Conservation (phyloP, 1,140 invertebrate genomes). For the Drosophila eugracilis region DNA sequence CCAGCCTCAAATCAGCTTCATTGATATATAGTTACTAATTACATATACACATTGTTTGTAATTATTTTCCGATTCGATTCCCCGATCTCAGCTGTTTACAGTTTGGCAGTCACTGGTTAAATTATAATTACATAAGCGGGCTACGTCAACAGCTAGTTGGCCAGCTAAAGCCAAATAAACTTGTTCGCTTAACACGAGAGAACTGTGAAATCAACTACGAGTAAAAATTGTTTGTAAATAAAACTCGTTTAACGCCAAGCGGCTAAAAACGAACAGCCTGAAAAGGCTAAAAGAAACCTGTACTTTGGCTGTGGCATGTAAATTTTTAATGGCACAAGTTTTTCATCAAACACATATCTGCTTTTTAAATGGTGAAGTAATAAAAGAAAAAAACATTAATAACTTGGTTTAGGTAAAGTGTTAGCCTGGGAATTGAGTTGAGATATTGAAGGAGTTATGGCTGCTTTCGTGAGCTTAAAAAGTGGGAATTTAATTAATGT, state of each 20-base stretch:
- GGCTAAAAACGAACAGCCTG: constrained; percentile 10
- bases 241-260: constrained; percentile 75
- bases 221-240: constrained; percentile 78
- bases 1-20: background rate
- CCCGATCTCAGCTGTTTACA: constrained; percentile 2
- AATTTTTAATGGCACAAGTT: constrained; percentile 81
- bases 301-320: constrained; percentile 57
- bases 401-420: constrained; percentile 21
- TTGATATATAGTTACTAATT: background rate
- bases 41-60: constrained; percentile 3
- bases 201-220: constrained; percentile 66
- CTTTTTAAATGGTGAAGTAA: constrained; percentile 21
- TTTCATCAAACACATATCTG: constrained; percentile 58
- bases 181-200: constrained; percentile 78
- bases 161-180: constrained; percentile 57
- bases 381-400: constrained; percentile 29
- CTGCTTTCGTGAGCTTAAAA: constrained; percentile 31
- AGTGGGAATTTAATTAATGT: background rate
- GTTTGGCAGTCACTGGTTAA: constrained; percentile 14
- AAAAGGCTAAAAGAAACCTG: constrained; percentile 45
- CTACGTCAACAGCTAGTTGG: constrained; percentile 33
- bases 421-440: constrained; percentile 8
- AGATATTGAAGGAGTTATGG: constrained; percentile 16
- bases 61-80: background rate
- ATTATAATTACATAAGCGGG: constrained; percentile 62